Conservation (phyloP, 1,140 invertebrate genomes). For the Lepidurus apus region DNA sequence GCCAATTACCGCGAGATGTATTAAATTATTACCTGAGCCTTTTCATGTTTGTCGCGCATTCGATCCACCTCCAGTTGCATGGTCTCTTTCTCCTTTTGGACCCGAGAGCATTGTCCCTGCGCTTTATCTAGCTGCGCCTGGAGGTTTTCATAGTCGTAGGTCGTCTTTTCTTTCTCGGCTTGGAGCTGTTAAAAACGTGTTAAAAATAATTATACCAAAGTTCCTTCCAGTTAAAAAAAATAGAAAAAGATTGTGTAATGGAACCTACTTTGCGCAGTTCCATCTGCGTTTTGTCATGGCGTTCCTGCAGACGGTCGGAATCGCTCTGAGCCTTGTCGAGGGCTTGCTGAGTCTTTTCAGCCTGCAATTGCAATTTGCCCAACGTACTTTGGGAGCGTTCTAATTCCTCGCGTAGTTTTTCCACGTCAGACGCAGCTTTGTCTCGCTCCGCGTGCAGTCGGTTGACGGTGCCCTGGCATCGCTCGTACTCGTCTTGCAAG, state of each 20-base stretch:
- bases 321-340: constrained; percentile 84
- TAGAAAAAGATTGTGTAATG: constrained; percentile 30
- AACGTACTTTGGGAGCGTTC: constrained; percentile 81
- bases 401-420: constrained; percentile 83
- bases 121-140: constrained; percentile 86
- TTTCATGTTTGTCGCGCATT: constrained; percentile 80
- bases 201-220: not conserved
- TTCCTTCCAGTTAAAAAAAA: not conserved
- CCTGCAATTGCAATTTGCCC: constrained; percentile 80
- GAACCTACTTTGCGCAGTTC: constrained; percentile 67
- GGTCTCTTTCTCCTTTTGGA: constrained; percentile 83
- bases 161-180: constrained; percentile 82
- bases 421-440: constrained; percentile 72
- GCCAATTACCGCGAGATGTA: not conserved
- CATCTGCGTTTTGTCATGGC: constrained; percentile 67
- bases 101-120: constrained; percentile 71
- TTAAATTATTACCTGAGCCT: constrained; percentile 63
- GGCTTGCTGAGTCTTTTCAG: constrained; percentile 80
- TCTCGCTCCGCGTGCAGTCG: constrained; percentile 81
- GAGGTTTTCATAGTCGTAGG: constrained; percentile 80
- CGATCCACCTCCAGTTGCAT: constrained; percentile 76
- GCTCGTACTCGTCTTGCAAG: constrained; percentile 66
- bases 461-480: constrained; percentile 47
- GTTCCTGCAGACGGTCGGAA: constrained; percentile 82
- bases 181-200: constrained; percentile 56